Conservation (phyloP, 2,797 vertebrate species). For the Molossus molossus region DNA sequence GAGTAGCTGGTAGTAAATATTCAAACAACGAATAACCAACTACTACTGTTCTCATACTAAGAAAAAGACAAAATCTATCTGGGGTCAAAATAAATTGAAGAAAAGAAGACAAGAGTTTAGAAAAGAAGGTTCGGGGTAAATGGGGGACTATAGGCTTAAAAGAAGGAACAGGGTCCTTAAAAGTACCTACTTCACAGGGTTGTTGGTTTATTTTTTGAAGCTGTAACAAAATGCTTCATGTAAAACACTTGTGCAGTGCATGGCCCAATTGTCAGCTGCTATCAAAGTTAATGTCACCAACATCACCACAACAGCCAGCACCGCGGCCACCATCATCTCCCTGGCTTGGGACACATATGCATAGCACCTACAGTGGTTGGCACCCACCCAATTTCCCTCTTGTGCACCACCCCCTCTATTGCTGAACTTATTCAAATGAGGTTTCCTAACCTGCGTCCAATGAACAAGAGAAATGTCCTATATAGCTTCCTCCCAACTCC, state of each 20-base stretch:
- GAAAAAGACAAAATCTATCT: constrained; percentile 6
- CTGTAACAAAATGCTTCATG: background rate
- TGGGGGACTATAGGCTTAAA: background rate
- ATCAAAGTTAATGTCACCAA: background rate
- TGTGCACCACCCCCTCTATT: background rate
- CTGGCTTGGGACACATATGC: background rate
- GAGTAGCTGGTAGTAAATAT: constrained; percentile 32
- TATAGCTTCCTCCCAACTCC: background rate
- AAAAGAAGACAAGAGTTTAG: background rate
- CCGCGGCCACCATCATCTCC: background rate
- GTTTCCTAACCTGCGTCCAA: background rate
- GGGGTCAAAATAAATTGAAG: constrained; percentile 30
- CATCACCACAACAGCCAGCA: background rate
- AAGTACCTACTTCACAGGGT: background rate
- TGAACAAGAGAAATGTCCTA: background rate
- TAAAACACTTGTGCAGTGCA: background rate
- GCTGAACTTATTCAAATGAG: background rate
- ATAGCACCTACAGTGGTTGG: background rate
- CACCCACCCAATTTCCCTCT: background rate
- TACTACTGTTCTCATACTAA: constrained; percentile 3
- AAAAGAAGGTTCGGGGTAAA: constrained; percentile 1
- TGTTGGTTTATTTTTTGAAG: background rate
- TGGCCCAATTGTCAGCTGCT: background rate
- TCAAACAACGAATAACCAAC: constrained; percentile 25
- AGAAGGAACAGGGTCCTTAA: background rate